Base-by-base conservation (phyloP, 2,113 vertebrate genomes). In the Lepus europaeus region DNA sequence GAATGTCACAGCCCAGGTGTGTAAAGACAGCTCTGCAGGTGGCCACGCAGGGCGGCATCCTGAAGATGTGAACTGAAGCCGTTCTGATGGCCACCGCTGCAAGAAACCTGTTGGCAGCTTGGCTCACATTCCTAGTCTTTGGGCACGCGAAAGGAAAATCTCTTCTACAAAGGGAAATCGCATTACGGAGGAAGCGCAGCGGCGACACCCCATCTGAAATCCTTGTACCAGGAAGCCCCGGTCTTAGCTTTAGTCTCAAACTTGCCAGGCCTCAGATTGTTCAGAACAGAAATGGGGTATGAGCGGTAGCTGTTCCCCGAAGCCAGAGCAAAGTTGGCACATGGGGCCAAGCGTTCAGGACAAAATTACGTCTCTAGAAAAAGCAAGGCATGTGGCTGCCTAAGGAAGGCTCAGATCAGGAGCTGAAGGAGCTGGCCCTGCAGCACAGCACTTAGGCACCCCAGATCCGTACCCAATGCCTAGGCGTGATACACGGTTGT, bases 101-200 rank as follows among this genome's bases (percentile, higher is more conserved):
- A 66, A 53, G 22, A 72, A 45, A 13, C 29, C 31, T 63, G 10
- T 14, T 16, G 59, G 63, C 27, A 73, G 9, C 61, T 91, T n/a
- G 33, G 66, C 51, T 70, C 33, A 14, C 22, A 31, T 51, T 19
- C 29, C 68, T 78, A 8, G 13, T 64, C 59, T 83, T 81, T 0
- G n/a, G 27, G 29, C 3, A 12, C 33, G 61, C 39, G 23, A 56
- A 63, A 77, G 68, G 22, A 33, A 80, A 66, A 16, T 17, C 23
- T 88, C 33, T 76, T 64, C 49, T 81, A 29, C 51, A 51, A 89
- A 74, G 87, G 74, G 66, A 95, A 92, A 82, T 68, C 49, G 29
- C 51, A 20, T 68, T 61, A 31, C 29, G 76, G 36, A 70, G 79
- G 69, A 85, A 31, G 80, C 72, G 5, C 5, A 6, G 23, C 13